Percentiles rank a stretch among this genome's conserved stretches.
phyloP scores from a whole-genome alignment of 2,888 invertebrate species.

The Thyatira batis region DNA sequence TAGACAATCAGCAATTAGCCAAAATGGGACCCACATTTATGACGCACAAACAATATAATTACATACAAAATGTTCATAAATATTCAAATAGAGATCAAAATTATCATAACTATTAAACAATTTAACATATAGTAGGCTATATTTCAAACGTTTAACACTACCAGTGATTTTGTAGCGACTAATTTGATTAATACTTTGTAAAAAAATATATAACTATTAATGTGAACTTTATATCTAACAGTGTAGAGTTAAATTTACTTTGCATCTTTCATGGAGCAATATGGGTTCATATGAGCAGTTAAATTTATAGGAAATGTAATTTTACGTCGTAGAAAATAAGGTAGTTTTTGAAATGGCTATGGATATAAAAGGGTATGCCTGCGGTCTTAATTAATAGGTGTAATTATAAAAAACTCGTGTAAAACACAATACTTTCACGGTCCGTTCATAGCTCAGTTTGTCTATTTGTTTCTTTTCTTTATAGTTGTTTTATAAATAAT shows the following conservation, averaged over 20 bases:
- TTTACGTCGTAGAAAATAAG: background rate
- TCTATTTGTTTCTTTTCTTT: conserved; percentile 29
- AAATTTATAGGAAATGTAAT: background rate
- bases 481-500: conserved; percentile 25
- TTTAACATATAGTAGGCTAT: conserved; percentile 34
- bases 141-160: conserved; percentile 46
- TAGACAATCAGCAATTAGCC: background rate
- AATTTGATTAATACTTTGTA: conserved; percentile 31
- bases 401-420: conserved; percentile 29
- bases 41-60: background rate
- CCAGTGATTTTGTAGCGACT: conserved; percentile 13
- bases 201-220: background rate
- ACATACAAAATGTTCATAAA: background rate
- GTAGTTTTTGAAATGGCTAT: background rate
- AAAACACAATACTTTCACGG: conserved; percentile 16
- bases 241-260: background rate
- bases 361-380: conserved; percentile 25
- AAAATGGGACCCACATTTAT: background rate
- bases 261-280: background rate
- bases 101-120: conserved; percentile 1
- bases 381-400: conserved; percentile 33
- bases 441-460: conserved; percentile 26
- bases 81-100: conserved; percentile 1
- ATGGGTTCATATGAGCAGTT: background rate
- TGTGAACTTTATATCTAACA: background rate